Evolutionary conservation across 1,140 invertebrate genomes (phyloP), one percentile per base, ranked within the genome.

Genomic region (Cydia pomonella): DNA sequence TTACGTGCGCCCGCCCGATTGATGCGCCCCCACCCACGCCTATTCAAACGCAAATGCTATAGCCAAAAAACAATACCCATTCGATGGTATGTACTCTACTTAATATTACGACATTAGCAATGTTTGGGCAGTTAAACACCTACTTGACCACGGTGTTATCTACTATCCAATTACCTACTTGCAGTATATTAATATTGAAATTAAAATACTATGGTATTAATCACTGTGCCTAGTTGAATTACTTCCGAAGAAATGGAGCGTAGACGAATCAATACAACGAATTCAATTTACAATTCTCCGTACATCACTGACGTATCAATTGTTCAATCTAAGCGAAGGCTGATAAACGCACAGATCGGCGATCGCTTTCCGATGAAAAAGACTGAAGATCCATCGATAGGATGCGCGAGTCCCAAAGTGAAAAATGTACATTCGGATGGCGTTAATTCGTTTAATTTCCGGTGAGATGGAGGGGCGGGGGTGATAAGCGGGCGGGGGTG

Each of bases 361-460:
- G 86, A 91, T 89, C 82, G 84, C 78, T 85, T 83, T 85, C 76
- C 83, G 85, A 87, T 90, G 88, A 90, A 92, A 91, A 88, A 90
- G 85, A 87, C 83, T 84, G 76, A 84, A 90, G 88, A 91, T 91
- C 85, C 86, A 86, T 92, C 84, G 86, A 90, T 90, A 87, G 87
- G 83, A 89, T 80, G 85, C 88, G 88, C 84, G 85, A 90, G 80
- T 88, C 80, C 84, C 87, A 86, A 88, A 93, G 90, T 93, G 90
- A 93, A 93, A 93, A 93, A 93, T 93, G 90, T 93, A 92, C 90
- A 89, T 93, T 93, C 92, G 89, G 91, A 92, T 88, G 87, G 88
- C 89, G 88, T 92, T 93, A 93, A 93, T 93, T 93, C 91, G 90
- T 93, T 93, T 93, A 93, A 93, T 93, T 93, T 93, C 91, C 91